Evolutionary conservation across 2,113 vertebrate species (phyloP).

Genomic region (Callithrix jacchus): DNA sequence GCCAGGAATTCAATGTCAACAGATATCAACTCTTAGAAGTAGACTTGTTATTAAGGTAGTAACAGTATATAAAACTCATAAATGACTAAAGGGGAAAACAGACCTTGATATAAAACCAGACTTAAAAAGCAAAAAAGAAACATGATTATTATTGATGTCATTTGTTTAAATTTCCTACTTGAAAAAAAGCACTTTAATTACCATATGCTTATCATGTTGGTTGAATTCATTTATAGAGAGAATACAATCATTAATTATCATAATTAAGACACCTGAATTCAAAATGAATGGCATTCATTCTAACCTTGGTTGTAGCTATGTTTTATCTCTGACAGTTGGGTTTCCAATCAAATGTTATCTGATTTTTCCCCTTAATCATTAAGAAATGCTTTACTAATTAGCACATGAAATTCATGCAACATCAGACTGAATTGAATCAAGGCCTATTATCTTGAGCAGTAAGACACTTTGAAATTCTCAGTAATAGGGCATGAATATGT

Average conservation of each 20-base stretch:
- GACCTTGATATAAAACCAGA: slow-evolving; percentile 76
- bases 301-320: slow-evolving; percentile 82
- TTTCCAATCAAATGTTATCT: slow-evolving; percentile 88
- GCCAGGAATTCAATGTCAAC: slow-evolving; percentile 48
- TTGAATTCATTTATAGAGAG: slow-evolving; percentile 84
- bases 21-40: slow-evolving; percentile 40
- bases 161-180: slow-evolving; percentile 84
- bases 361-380: slow-evolving; percentile 85
- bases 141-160: slow-evolving; percentile 81
- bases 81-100: slow-evolving; percentile 32
- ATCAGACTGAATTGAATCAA: slow-evolving; percentile 89
- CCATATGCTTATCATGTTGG: slow-evolving; percentile 86
- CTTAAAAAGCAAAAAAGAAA: slow-evolving; percentile 76
- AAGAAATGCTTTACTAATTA: slow-evolving; percentile 90
- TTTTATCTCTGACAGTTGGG: slow-evolving; percentile 87
- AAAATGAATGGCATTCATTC: slow-evolving; percentile 82
- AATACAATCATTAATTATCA: slow-evolving; percentile 89
- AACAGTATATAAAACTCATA: slow-evolving; percentile 9
- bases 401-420: slow-evolving; percentile 86
- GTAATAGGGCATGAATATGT: slow-evolving; percentile 89
- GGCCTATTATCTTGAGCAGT: slow-evolving; percentile 87
- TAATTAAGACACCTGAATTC: slow-evolving; percentile 89
- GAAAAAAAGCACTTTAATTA: slow-evolving; percentile 85
- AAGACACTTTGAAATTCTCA: slow-evolving; percentile 87
- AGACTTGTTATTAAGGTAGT: slow-evolving; percentile 41